Conservation (phyloP, 1,140 invertebrate species). For the Drosophila dunni region DNA sequence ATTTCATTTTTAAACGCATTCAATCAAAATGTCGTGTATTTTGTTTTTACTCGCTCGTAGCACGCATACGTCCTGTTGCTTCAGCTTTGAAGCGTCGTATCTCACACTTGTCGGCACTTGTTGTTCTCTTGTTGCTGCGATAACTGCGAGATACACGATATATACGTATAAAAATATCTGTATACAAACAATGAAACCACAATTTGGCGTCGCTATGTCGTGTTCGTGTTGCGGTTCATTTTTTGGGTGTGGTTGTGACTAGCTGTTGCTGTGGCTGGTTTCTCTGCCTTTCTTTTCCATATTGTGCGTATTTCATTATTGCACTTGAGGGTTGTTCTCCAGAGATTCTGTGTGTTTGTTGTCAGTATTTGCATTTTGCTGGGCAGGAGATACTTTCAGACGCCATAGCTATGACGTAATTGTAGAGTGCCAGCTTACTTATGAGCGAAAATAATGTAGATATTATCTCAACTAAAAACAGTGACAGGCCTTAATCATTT, state of each 20-base stretch:
- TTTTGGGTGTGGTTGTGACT: conserved; percentile 31
- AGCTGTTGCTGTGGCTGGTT: conserved; percentile 9
- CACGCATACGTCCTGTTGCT: conserved; percentile 69
- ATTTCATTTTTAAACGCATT: conserved; percentile 31
- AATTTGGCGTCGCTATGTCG: conserved; percentile 28
- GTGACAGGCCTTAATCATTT: conserved; percentile 9
- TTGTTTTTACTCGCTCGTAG: conserved; percentile 6
- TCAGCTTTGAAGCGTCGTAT: conserved; percentile 24
- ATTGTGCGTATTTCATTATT: conserved; percentile 34
- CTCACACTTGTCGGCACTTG: conserved; percentile 25
- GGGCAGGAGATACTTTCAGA: not conserved
- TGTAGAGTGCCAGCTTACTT: conserved; percentile 1
- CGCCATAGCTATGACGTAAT: conserved; percentile 33
- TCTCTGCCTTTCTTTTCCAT: not conserved
- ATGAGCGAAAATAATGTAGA: conserved; percentile 3
- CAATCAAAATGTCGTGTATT: conserved; percentile 38
- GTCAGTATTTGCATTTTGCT: conserved; percentile 15
- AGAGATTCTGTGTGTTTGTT: conserved; percentile 3
- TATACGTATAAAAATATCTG: not conserved
- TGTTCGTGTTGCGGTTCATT: not conserved
- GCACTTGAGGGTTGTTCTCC: conserved; percentile 18
- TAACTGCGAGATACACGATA: conserved; percentile 18
- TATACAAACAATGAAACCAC: not conserved
- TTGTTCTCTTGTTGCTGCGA: conserved; percentile 29
- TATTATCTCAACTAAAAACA: conserved; percentile 13